These are phyloP conservation scores for Mus pahari DNA, from an alignment of 2,113 vertebrate species.

Conservation along the genomic window DNA sequence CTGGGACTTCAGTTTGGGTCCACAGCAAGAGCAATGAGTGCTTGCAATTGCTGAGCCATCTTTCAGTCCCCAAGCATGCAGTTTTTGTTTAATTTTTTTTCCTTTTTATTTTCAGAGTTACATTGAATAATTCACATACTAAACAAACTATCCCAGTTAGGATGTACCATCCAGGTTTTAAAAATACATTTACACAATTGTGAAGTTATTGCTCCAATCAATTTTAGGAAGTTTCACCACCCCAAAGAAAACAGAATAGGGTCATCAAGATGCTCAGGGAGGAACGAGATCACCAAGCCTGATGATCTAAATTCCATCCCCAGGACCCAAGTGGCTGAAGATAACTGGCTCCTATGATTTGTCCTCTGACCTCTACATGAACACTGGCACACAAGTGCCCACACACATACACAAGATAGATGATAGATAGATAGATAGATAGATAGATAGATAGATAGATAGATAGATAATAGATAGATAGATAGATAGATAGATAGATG, in stretches of 20 bases:
- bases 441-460: not conserved
- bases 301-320: no score
- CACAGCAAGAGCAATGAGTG: no score
- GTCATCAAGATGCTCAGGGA: not conserved
- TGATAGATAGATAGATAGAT: not conserved
- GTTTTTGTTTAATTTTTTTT: not conserved
- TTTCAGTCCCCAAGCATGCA: not conserved
- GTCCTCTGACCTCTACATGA: not conserved
- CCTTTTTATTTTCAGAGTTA: not conserved
- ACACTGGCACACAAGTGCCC: not conserved
- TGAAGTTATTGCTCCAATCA: not conserved
- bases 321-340: not conserved
- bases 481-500: not conserved
- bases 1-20: no score
- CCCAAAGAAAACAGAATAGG: not conserved
- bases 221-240: not conserved
- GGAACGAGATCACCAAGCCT: not conserved
- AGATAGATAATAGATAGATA: not conserved
- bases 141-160: not conserved
- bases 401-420: no score
- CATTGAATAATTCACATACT: not conserved
- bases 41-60: no score
- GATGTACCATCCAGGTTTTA: not conserved
- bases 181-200: not conserved
- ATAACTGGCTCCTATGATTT: not conserved